Evolutionary conservation across 2,113 vertebrate species (phyloP), one percentile per base, ranked within the genome.

Genomic region (Merops nubicus): DNA sequence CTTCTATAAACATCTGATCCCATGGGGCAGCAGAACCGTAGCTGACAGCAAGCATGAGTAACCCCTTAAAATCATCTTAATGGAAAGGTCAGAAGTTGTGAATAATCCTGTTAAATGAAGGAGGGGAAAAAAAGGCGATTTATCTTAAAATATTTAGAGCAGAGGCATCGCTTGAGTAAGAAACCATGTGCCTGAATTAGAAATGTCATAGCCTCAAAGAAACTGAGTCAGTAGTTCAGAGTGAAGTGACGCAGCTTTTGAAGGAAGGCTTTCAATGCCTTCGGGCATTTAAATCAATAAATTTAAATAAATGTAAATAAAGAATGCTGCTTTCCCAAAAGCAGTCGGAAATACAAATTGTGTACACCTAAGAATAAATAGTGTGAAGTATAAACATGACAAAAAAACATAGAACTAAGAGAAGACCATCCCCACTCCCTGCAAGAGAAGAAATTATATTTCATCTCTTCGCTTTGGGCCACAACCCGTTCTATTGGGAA

Each of bases 171-270:
- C 51, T 78, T 78, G 56, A 63, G 80, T 69, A 48, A 86, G 85
- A 90, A 91, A 63, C 50, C 83, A 16, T 77, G 50, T 60, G 51
- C 43, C 47, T 64, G 69, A 92, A 81, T 86, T 75, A 50, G 68
- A 93, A 91, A 93, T 85, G 69, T 90, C 75, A 31, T 54, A 75
- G 85, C 59, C 86, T 91, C 68, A 93, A 47, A 95, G 77, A 92
- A 84, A 91, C 60, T 77, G 64, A 96, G 67, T 93, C 79, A 86
- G 65, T 78, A 63, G 62, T 85, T 86, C 73, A 81, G 67, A 89
- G 59, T 85, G 80, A 96, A 86, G 69, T 56, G 83, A 47, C 64
- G 12, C 6, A 42, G 31, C 51, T 93, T 91, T 72, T 80, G 63
- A 89, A 74, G 42, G 50, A 50, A 84, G 60, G 47, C 69, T n/a